phyloP scores from a whole-genome alignment of 2,113 vertebrate species.

The Sterrhoptilus dennistouni region DNA sequence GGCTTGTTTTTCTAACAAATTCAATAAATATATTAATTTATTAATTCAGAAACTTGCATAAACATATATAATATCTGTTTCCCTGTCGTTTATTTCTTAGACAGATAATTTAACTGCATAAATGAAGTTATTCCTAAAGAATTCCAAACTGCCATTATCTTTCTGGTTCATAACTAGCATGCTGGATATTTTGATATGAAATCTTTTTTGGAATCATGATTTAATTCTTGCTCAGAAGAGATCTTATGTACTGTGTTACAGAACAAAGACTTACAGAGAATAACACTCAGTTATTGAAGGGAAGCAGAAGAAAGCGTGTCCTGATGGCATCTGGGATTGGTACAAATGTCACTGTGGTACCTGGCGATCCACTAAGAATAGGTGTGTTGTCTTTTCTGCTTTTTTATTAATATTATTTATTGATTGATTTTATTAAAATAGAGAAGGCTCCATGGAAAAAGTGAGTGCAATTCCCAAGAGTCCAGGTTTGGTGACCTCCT shows the following conservation, averaged over 20 bases:
- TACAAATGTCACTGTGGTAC: constrained; percentile 65
- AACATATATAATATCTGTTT: neutral
- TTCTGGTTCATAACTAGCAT: neutral
- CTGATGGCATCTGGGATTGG: constrained; percentile 78
- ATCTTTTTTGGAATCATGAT: neutral
- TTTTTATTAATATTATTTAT: neutral
- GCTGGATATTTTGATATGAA: neutral
- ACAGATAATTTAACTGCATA: neutral
- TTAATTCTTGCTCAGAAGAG: neutral
- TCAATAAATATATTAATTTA: neutral
- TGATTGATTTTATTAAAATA: neutral
- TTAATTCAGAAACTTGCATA: neutral
- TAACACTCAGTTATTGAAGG: constrained; percentile 21
- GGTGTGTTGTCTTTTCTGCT: constrained; percentile 66
- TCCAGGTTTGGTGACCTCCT: neutral
- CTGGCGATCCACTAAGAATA: constrained; percentile 77
- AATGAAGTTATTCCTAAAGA: neutral
- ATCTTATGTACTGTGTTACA: neutral
- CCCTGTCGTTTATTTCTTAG: neutral
- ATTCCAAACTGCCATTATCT: neutral
- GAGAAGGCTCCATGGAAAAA: fast-evolving
- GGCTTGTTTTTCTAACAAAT: neutral
- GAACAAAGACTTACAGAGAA: constrained; percentile 21
- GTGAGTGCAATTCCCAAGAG: neutral
- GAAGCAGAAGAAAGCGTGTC: constrained; percentile 72